Conservation (phyloP, 2,888 invertebrate genomes). For the Hypsopygia costalis region DNA sequence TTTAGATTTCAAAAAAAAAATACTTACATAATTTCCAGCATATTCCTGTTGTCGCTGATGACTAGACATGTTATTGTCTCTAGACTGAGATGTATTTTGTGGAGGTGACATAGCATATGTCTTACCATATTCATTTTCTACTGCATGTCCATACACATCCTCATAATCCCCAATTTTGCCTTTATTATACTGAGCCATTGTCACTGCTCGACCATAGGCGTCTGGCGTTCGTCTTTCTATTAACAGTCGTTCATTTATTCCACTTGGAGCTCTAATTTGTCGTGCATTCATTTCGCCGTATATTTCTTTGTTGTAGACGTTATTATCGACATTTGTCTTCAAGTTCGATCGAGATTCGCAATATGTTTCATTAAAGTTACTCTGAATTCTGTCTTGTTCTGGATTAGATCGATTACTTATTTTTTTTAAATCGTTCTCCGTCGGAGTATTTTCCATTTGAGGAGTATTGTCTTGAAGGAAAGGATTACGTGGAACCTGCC, state of each 20-base stretch:
- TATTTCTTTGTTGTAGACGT: slow-evolving; percentile 50
- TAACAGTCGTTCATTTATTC: slow-evolving; percentile 54
- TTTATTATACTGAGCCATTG: slow-evolving; percentile 63
- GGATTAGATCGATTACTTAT: slow-evolving; percentile 28
- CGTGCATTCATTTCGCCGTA: slow-evolving; percentile 57
- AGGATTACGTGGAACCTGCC: slow-evolving; percentile 53
- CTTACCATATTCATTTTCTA: slow-evolving; percentile 61
- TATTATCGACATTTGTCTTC: slow-evolving; percentile 37
- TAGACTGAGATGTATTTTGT: slow-evolving; percentile 63
- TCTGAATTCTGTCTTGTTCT: slow-evolving; percentile 35
- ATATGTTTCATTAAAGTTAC: slow-evolving; percentile 39
- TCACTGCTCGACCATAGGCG: slow-evolving; percentile 86
- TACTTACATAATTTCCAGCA: slow-evolving; percentile 49
- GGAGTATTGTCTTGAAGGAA: slow-evolving; percentile 56
- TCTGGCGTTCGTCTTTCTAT: slow-evolving; percentile 90
- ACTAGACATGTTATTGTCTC: slow-evolving; percentile 50
- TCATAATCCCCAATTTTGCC: slow-evolving; percentile 85
- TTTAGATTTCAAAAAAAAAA: background rate
- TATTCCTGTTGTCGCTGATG: slow-evolving; percentile 52
- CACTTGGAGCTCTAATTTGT: slow-evolving; percentile 40
- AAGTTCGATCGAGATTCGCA: slow-evolving; percentile 37
- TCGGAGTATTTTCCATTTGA: slow-evolving; percentile 33
- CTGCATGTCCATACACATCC: slow-evolving; percentile 82
- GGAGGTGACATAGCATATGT: slow-evolving; percentile 81
- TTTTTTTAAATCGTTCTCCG: slow-evolving; percentile 35